A percentile compares a stretch with the other conserved stretches of the same genome.
phyloP scores from a whole-genome alignment of 1,140 invertebrate genomes.

The Drosophila mauritiana region DNA sequence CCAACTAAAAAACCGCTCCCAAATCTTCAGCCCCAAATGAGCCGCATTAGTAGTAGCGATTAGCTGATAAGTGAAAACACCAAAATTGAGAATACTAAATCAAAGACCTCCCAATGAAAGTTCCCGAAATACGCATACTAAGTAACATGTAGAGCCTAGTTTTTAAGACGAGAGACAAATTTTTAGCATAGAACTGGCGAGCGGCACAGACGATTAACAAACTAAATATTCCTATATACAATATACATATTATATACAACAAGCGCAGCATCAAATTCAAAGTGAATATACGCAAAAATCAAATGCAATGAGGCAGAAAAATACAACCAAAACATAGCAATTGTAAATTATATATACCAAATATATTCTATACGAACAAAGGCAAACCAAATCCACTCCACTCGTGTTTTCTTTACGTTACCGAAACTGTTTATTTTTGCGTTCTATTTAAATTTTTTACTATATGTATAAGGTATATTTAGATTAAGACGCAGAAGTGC shows the following conservation, averaged over 20 bases:
- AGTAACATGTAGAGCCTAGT: conserved; percentile 60
- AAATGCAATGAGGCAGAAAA: conserved; percentile 62
- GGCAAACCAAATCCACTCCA: conserved; percentile 16
- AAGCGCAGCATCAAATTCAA: conserved; percentile 51
- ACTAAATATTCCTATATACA: conserved; percentile 83
- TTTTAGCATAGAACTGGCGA: conserved; percentile 44
- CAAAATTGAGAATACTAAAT: conserved; percentile 62
- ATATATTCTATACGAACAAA: conserved; percentile 76
- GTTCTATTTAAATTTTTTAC: conserved; percentile 44
- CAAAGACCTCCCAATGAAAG: conserved; percentile 80
- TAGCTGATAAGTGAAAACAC: conserved; percentile 49
- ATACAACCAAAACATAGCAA: conserved; percentile 70
- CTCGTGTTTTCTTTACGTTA: conserved; percentile 19
- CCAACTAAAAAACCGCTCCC: background rate
- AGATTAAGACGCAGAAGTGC: conserved; percentile 26
- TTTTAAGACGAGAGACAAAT: conserved; percentile 51
- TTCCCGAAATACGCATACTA: conserved; percentile 73
- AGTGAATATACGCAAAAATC: conserved; percentile 68
- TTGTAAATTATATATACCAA: conserved; percentile 73
- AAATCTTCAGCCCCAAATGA: background rate
- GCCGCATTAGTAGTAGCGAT: conserved; percentile 30
- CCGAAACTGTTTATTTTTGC: conserved; percentile 37
- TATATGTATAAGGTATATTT: conserved; percentile 40
- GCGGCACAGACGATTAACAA: conserved; percentile 70
- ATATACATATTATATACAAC: conserved; percentile 63